A percentile compares a stretch with the other conserved stretches of the same genome.
Conservation (phyloP, 1,140 invertebrate species). For the Ips typographus region DNA sequence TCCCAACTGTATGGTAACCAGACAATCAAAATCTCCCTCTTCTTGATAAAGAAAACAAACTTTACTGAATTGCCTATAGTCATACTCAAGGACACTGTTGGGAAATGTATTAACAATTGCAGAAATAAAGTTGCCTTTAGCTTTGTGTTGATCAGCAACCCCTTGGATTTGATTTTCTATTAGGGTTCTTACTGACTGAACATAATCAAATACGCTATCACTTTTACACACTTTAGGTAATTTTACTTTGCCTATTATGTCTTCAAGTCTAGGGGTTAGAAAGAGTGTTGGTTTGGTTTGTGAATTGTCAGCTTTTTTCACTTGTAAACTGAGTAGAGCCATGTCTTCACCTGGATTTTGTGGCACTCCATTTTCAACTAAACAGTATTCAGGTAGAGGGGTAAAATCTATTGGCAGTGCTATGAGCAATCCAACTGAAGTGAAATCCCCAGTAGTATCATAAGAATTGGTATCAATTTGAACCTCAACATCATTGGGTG, state of each 20-base stretch:
- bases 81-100: constrained; percentile 48
- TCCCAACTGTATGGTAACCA: constrained; percentile 45
- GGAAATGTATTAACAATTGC: constrained; percentile 42
- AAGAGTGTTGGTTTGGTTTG: constrained; percentile 41
- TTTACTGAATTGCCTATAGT: constrained; percentile 44
- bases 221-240: constrained; percentile 43
- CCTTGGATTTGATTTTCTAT: constrained; percentile 38
- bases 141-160: constrained; percentile 35
- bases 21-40: constrained; percentile 43
- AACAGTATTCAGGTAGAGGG: constrained; percentile 44
- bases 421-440: constrained; percentile 47
- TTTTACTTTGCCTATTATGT: constrained; percentile 41
- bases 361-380: constrained; percentile 32
- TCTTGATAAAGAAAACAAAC: constrained; percentile 44
- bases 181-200: constrained; percentile 38
- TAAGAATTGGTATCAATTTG: constrained; percentile 41
- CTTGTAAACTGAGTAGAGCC: constrained; percentile 43
- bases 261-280: constrained; percentile 47
- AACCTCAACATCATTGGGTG: constrained; percentile 48
- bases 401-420: constrained; percentile 45
- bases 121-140: constrained; percentile 46
- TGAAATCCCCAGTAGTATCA: constrained; percentile 1
- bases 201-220: constrained; percentile 42
- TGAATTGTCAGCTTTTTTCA: constrained; percentile 41
- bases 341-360: constrained; percentile 44